phyloP scores from a whole-genome alignment of 64 coral and sea anemone genomes.

The Exaiptasia diaphana region DNA sequence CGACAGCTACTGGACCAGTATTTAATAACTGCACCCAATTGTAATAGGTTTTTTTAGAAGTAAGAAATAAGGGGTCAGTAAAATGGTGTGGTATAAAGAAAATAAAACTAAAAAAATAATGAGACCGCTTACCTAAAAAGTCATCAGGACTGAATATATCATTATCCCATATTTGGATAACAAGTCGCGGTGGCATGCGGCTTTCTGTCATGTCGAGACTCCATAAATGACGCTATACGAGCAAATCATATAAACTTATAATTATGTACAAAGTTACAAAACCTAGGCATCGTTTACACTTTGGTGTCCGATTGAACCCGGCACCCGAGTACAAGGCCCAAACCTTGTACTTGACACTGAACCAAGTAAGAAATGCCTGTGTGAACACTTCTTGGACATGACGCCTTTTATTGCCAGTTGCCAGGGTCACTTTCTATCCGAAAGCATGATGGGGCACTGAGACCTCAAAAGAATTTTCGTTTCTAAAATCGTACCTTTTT shows the following conservation, averaged over 20 bases:
- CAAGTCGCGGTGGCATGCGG: slow-evolving; percentile 59
- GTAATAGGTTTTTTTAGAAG: too few relatives aligned
- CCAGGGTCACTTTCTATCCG: too few relatives aligned
- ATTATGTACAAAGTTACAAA: neutral
- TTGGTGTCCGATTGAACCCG: neutral
- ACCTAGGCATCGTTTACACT: neutral
- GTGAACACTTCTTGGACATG: too few relatives aligned
- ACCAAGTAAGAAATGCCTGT: neutral
- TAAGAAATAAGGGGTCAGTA: too few relatives aligned
- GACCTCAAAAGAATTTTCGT: too few relatives aligned
- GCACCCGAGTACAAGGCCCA: neutral
- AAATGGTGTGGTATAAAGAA: too few relatives aligned
- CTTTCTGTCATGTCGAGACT: slow-evolving; percentile 69
- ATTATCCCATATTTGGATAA: slow-evolving; percentile 93
- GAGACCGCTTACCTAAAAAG: slow-evolving; percentile 71
- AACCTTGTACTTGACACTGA: neutral
- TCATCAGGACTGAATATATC: slow-evolving; percentile 91
- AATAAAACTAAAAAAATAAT: neutral
- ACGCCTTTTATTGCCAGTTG: too few relatives aligned
- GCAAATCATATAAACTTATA: neutral
- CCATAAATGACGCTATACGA: slow-evolving; percentile 71
- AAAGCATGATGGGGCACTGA: too few relatives aligned
- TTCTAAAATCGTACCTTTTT: slow-evolving; percentile 60
- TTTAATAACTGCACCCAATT: too few relatives aligned
- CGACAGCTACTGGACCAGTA: too few relatives aligned